A percentile compares a stretch with the other conserved stretches of the same genome.
Conservation (phyloP, 1,140 invertebrate species). For the Tetragnatha versicolor region DNA sequence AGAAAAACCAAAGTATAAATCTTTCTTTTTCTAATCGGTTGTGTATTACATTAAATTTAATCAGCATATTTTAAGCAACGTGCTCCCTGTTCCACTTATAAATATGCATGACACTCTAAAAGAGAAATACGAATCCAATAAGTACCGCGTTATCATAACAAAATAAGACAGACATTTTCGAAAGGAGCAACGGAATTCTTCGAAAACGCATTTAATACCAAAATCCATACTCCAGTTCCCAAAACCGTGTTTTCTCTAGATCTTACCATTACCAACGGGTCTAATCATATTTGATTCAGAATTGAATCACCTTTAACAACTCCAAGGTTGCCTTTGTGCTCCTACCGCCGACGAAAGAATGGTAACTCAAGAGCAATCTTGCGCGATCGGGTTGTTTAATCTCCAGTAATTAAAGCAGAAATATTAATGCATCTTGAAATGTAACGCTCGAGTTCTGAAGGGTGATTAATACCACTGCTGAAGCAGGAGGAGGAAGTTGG, state of each 20-base stretch:
- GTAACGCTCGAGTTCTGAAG: background rate
- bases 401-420: constrained; percentile 20
- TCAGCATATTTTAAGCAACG: no score
- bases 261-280: no score
- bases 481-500: no score
- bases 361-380: constrained; percentile 1
- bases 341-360: background rate
- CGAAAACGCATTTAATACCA: background rate
- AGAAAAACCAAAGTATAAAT: no score
- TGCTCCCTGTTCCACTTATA: no score
- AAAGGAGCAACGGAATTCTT: no score
- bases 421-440: background rate
- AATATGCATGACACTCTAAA: no score
- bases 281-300: constrained; percentile 12
- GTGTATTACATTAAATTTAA: no score
- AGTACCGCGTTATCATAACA: no score
- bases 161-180: no score
- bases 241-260: background rate
- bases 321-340: constrained; percentile 10
- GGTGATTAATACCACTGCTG: background rate
- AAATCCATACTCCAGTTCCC: background rate
- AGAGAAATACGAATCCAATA: no score
- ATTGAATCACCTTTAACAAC: background rate
- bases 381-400: constrained; percentile 26
- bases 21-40: no score